Conservation (phyloP, 2,113 vertebrate genomes). For the Aviceda subcristata region DNA sequence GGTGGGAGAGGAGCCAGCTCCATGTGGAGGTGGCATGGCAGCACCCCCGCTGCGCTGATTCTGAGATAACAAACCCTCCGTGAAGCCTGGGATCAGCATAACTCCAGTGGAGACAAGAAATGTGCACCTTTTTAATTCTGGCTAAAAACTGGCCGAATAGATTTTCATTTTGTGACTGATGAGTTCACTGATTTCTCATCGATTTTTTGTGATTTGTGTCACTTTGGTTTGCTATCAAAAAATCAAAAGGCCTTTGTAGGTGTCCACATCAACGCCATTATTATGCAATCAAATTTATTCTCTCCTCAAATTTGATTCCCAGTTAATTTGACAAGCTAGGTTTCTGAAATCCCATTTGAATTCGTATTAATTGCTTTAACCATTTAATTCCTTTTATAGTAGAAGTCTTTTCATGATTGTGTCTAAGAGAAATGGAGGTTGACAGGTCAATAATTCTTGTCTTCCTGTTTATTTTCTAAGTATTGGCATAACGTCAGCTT, state of each 20-base stretch:
- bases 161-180: neutral
- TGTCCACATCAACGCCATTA: accelerated
- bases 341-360: neutral
- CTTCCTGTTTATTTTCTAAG: neutral
- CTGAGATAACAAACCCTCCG: neutral
- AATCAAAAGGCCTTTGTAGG: neutral
- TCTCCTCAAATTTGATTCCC: neutral
- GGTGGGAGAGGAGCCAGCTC: neutral
- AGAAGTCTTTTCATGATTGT: neutral
- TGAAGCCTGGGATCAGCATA: neutral
- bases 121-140: neutral
- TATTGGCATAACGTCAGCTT: neutral
- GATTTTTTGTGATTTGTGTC: neutral
- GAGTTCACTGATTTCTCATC: neutral
- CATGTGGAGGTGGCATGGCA: neutral
- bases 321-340: neutral
- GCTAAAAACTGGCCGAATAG: neutral
- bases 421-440: neutral
- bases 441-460: neutral
- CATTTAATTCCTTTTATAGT: neutral
- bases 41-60: neutral
- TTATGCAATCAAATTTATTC: neutral
- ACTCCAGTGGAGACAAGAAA: neutral
- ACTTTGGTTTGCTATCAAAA: neutral
- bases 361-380: neutral